Evolutionary conservation across 2,113 vertebrate genomes (phyloP).

Genomic region (Oncorhynchus nerka): DNA sequence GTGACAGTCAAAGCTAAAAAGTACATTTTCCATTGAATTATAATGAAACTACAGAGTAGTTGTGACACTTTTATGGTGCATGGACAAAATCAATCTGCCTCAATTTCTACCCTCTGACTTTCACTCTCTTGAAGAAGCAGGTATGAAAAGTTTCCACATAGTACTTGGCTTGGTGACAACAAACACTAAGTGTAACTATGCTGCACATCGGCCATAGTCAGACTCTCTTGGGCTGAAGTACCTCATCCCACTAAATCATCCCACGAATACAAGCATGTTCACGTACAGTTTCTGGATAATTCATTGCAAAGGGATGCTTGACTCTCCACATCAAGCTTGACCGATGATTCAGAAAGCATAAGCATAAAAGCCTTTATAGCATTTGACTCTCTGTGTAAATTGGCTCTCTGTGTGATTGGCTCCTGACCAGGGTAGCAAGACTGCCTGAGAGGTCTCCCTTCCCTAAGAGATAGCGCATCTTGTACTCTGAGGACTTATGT

Average conservation of each 20-base stretch:
- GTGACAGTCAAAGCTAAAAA: too few species aligned
- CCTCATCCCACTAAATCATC: background rate
- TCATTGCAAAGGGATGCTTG: background rate
- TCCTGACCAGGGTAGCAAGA: background rate
- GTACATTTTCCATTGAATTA: too few species aligned
- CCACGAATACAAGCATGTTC: background rate
- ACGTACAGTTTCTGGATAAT: background rate
- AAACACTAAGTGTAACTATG: too few species aligned
- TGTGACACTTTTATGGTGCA: too few species aligned
- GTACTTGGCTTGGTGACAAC: too few species aligned
- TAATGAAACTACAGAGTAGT: too few species aligned
- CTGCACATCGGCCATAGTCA: background rate
- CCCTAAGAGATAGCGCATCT: background rate
- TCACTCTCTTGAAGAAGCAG: too few species aligned
- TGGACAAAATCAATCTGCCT: background rate
- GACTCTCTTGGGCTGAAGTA: background rate
- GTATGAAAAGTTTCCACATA: too few species aligned
- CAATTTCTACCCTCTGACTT: too few species aligned
- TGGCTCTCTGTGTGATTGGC: too few species aligned
- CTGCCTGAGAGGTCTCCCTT: background rate
- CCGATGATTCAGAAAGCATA: conserved; percentile 4
- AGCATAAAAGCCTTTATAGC: background rate
- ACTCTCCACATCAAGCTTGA: conserved; percentile 10
- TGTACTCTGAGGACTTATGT: background rate
- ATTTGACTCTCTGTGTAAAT: background rate